A percentile compares a stretch with the other conserved stretches of the same genome.
Evolutionary conservation across 2,113 vertebrate genomes (phyloP).

Genomic region (Zapornia atra): DNA sequence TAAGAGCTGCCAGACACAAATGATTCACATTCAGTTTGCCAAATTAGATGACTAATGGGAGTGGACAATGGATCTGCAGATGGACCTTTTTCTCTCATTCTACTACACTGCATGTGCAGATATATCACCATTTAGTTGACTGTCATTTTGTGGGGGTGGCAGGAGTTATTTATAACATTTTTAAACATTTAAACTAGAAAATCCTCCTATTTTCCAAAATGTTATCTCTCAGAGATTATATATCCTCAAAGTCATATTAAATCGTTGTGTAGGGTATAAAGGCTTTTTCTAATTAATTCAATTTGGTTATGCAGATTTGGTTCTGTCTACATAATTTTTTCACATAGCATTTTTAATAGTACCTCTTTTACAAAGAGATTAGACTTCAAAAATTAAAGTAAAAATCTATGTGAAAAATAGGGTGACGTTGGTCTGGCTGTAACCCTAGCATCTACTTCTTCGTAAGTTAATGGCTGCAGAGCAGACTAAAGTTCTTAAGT

Average conservation of each 20-base stretch:
- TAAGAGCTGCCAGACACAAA: conserved; percentile 57
- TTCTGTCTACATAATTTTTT: conserved; percentile 47
- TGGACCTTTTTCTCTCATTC: conserved; percentile 36
- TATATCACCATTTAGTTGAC: conserved; percentile 27
- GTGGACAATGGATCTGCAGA: conserved; percentile 12
- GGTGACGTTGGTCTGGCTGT: neutral
- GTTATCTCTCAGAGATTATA: conserved; percentile 65
- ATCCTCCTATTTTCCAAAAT: conserved; percentile 68
- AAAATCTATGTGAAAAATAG: conserved; percentile 7
- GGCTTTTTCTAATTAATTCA: conserved; percentile 72
- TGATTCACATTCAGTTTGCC: conserved; percentile 42
- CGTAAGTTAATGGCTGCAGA: conserved; percentile 22
- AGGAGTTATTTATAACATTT: conserved; percentile 67
- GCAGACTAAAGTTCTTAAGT: conserved; percentile 25
- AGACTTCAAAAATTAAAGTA: conserved; percentile 9
- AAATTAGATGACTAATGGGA: conserved; percentile 63
- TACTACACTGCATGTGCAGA: neutral
- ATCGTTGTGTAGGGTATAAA: conserved; percentile 52
- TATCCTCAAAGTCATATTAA: conserved; percentile 68
- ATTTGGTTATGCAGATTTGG: conserved; percentile 73
- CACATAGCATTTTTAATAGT: neutral
- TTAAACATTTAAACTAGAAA: conserved; percentile 57
- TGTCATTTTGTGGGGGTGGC: conserved; percentile 32
- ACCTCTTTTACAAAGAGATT: conserved; percentile 33
- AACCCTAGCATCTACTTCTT: neutral